Evolutionary conservation across 1,140 invertebrate genomes (phyloP).

Genomic region (Venturia canescens): DNA sequence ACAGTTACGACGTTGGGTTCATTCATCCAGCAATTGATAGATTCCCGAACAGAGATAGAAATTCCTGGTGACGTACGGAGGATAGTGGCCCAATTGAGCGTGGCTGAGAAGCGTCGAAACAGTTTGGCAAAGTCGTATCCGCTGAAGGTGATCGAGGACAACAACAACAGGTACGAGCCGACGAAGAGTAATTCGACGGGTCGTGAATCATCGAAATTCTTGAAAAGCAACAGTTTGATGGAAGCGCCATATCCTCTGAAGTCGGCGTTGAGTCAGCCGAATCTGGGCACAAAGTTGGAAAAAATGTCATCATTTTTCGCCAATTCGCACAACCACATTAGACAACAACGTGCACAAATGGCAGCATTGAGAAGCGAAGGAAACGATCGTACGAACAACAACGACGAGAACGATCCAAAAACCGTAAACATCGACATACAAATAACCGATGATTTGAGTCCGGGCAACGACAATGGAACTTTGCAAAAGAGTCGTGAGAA

Average conservation of each 20-base stretch:
- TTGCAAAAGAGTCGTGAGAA: conserved; percentile 54
- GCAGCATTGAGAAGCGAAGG: conserved; percentile 65
- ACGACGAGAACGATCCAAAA: conserved; percentile 73
- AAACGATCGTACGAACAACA: conserved; percentile 51
- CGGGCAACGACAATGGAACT: conserved; percentile 43
- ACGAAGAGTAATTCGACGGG: conserved; percentile 73
- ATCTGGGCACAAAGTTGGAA: conserved; percentile 71
- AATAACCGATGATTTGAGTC: conserved; percentile 67
- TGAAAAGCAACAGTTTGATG: conserved; percentile 61
- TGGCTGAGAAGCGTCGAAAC: conserved; percentile 73
- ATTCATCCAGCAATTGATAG: conserved; percentile 80
- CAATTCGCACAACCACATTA: conserved; percentile 81
- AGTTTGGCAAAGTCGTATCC: conserved; percentile 73
- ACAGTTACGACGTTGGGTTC: conserved; percentile 80
- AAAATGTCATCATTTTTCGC: conserved; percentile 81
- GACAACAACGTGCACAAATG: conserved; percentile 75
- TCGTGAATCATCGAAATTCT: conserved; percentile 64
- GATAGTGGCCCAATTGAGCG: conserved; percentile 80
- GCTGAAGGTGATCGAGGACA: conserved; percentile 78
- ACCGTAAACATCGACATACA: conserved; percentile 74
- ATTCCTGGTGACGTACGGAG: conserved; percentile 82
- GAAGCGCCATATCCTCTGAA: conserved; percentile 72
- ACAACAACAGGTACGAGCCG: conserved; percentile 76
- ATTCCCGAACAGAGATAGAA: conserved; percentile 79
- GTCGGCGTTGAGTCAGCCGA: conserved; percentile 75